Evolutionary conservation across 2,888 invertebrate genomes (phyloP).

Genomic region (Epirrhoe tristata): DNA sequence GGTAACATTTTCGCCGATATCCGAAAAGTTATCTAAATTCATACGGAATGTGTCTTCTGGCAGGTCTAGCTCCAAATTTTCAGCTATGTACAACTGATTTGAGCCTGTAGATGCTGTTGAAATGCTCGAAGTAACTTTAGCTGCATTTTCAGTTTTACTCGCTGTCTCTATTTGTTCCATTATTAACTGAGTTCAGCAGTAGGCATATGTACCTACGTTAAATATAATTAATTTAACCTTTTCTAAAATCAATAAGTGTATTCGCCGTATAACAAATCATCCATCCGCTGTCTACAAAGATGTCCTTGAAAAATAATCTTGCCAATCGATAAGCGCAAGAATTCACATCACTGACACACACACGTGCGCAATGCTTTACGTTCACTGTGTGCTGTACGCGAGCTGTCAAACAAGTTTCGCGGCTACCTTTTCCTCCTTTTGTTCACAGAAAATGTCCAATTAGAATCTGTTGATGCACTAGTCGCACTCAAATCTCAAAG

Average conservation of each 20-base stretch:
- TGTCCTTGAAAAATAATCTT: conserved; percentile 81
- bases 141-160: conserved; percentile 53
- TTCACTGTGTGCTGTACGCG: conserved; percentile 63
- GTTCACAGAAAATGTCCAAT: conserved; percentile 49
- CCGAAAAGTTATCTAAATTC: conserved; percentile 71
- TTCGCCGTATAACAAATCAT: conserved; percentile 38
- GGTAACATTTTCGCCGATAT: conserved; percentile 77
- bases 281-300: conserved; percentile 44
- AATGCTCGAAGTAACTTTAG: conserved; percentile 50
- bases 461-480: conserved; percentile 46
- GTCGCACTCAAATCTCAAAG: conserved; percentile 45
- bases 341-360: conserved; percentile 80
- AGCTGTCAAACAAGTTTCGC: conserved; percentile 83
- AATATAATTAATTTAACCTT: conserved; percentile 8
- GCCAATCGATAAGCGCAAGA: conserved; percentile 80
- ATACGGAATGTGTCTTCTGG: conserved; percentile 76
- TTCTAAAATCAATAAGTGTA: conserved; percentile 2
- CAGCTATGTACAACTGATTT: conserved; percentile 66
- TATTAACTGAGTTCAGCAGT: conserved; percentile 31
- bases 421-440: conserved; percentile 62
- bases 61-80: conserved; percentile 68
- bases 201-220: not conserved
- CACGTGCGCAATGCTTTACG: conserved; percentile 64
- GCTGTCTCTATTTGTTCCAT: conserved; percentile 63
- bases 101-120: conserved; percentile 58